phyloP scores from a whole-genome alignment of 2,888 invertebrate species.

The Elaeidobius kamerunicus region DNA sequence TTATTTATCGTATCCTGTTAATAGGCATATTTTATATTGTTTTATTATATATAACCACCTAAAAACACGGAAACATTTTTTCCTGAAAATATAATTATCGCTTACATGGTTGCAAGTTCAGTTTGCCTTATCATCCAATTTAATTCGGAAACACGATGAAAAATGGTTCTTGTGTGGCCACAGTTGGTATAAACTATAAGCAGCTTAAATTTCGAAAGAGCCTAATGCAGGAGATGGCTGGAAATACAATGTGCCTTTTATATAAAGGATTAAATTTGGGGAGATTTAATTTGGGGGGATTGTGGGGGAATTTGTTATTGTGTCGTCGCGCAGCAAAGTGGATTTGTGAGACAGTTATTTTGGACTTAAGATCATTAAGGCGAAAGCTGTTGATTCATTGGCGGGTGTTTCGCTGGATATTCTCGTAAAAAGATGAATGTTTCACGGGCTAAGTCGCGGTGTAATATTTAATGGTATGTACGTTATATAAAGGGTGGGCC shows the following conservation, averaged over 20 bases:
- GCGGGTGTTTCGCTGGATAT: neutral
- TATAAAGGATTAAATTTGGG: slow-evolving; percentile 17
- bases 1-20: too few relatives aligned
- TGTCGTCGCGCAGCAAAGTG: slow-evolving; percentile 14
- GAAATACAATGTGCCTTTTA: slow-evolving; percentile 18
- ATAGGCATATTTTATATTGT: too few relatives aligned
- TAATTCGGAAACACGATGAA: slow-evolving; percentile 14
- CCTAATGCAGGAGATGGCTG: slow-evolving; percentile 4
- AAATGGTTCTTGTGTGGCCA: slow-evolving; percentile 9
- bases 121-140: slow-evolving; percentile 11
- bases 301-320: slow-evolving; percentile 20
- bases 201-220: slow-evolving; percentile 16
- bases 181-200: slow-evolving; percentile 12
- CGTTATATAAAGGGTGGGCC: neutral
- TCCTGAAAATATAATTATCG: neutral
- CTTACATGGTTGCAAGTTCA: too few relatives aligned
- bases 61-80: too few relatives aligned
- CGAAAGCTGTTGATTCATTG: slow-evolving; percentile 17
- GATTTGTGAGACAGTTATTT: slow-evolving; percentile 17
- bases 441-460: neutral
- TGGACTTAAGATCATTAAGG: slow-evolving; percentile 15
- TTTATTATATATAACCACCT: too few relatives aligned
- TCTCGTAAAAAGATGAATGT: neutral
- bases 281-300: slow-evolving; percentile 23
- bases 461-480: neutral